phyloP scores from a whole-genome alignment of 1,140 invertebrate species.

The Elysia chlorotica region DNA sequence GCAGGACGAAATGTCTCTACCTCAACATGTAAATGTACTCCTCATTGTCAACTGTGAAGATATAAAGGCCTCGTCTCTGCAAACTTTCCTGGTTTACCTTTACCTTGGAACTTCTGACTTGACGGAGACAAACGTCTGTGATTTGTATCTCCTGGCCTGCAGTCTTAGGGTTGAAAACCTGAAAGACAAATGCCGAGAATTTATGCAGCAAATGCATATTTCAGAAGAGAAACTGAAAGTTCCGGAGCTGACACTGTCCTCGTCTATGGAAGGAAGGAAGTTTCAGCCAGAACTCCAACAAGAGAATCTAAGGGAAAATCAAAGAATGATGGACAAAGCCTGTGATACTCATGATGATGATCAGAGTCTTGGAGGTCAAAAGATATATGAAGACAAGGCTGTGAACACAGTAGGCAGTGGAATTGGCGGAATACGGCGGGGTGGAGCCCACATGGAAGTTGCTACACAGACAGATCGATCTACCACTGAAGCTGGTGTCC shows the following conservation, averaged over 20 bases:
- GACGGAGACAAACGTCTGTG: slow-evolving; percentile 11
- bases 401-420: too few species aligned
- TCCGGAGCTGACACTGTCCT: slow-evolving; percentile 22
- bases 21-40: too few species aligned
- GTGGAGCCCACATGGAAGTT: slow-evolving; percentile 1
- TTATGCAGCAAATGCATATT: slow-evolving; percentile 13
- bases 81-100: slow-evolving; percentile 24
- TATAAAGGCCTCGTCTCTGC: slow-evolving; percentile 25
- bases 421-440: too few species aligned
- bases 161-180: slow-evolving; percentile 21
- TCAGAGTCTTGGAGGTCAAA: too few species aligned
- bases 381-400: slow-evolving; percentile 3
- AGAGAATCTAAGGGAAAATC: too few species aligned
- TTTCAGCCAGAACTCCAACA: too few species aligned
- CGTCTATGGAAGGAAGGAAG: too few species aligned
- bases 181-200: slow-evolving; percentile 19
- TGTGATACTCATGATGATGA: too few species aligned
- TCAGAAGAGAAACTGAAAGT: slow-evolving; percentile 10
- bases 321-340: too few species aligned
- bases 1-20: too few species aligned
- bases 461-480: slow-evolving; percentile 18
- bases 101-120: slow-evolving; percentile 25
- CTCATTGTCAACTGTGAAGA: slow-evolving; percentile 18
- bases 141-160: slow-evolving; percentile 25
- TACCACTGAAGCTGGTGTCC: slow-evolving; percentile 5